Base-by-base conservation (phyloP, 2,888 invertebrate genomes). In the Drosophila formosana region DNA sequence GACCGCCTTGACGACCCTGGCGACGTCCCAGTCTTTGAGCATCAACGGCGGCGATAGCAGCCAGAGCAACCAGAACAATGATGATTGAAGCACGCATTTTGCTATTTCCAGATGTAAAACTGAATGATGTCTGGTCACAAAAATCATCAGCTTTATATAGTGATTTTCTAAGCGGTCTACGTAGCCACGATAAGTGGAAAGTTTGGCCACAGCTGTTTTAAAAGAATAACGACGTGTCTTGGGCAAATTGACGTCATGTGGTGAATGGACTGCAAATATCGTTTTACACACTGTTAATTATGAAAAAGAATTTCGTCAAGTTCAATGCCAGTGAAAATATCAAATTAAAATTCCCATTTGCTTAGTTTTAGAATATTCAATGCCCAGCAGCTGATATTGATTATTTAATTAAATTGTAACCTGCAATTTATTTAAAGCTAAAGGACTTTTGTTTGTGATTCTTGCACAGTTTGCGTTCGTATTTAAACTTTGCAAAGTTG, bases 21-120 rank as follows among this genome's bases (percentile, higher is more conserved):
- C 18, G 13, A 18, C 39, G 39, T 41, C 39, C 39, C 7, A 18
- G 13, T 18, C 39, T 13, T 18, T 41, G 39, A 18, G 39, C 39
- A 18, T 41, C 39, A 6, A 7, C 39, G 6, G 39, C 39, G 3
- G 18, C 39, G 13, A 18, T 18, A 13, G 39, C 39, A 41, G 39
- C 39, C 39, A 41, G 39, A 41, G 18, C 39, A 41, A 41, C 7
- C 18, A 41, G 39, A 13, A 18, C 39, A 13, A 41, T 41, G 3
- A 41, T 41, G 39, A 41, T 41, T 18, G 18, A 41, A 41, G 39
- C 39, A 41, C 39, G 39, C 39, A 41, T 41, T 41, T 41, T 18
- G 39, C 18, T 41, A 7, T 13, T 13, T 41, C 7, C 39, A 41
- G 39, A 41, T 13, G 13, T 41, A 2, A 7, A 41, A 18, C 39